Evolutionary conservation across 2,113 vertebrate species (phyloP).

Genomic region (Protomyctophum bolini): DNA sequence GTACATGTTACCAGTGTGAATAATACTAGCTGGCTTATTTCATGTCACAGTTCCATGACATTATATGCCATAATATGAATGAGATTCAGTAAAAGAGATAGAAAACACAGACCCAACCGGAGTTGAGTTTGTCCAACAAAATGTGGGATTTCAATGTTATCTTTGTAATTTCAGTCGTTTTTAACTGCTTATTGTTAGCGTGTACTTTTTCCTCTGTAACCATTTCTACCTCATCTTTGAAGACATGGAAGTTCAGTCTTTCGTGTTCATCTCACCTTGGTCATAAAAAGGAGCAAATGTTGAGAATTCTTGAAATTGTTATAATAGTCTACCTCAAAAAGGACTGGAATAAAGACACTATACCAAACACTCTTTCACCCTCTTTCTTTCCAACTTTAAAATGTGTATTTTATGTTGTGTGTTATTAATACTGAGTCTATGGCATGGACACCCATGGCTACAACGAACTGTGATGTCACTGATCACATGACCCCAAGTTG

Average conservation of each 20-base stretch:
- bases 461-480: too few relatives aligned
- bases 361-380: conserved; percentile 56
- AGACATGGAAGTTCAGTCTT: conserved; percentile 88
- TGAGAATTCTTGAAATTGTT: conserved; percentile 80
- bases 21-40: neutral
- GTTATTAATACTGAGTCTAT: too few relatives aligned
- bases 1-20: neutral
- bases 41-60: conserved; percentile 7
- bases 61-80: conserved; percentile 10
- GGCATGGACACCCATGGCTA: too few relatives aligned
- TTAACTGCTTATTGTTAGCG: conserved; percentile 63
- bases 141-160: conserved; percentile 71
- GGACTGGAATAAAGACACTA: conserved; percentile 90
- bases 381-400: too few relatives aligned
- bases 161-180: conserved; percentile 53
- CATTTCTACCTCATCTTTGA: conserved; percentile 95
- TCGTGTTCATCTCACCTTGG: conserved; percentile 83
- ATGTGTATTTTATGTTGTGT: too few relatives aligned
- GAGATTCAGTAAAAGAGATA: conserved; percentile 17
- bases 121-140: conserved; percentile 57
- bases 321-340: conserved; percentile 90
- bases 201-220: conserved; percentile 85
- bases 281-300: conserved; percentile 64
- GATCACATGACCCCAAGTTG: too few relatives aligned
- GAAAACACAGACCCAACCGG: neutral